phyloP scores from a whole-genome alignment of 2,113 vertebrate species.

The Petaurus breviceps region DNA sequence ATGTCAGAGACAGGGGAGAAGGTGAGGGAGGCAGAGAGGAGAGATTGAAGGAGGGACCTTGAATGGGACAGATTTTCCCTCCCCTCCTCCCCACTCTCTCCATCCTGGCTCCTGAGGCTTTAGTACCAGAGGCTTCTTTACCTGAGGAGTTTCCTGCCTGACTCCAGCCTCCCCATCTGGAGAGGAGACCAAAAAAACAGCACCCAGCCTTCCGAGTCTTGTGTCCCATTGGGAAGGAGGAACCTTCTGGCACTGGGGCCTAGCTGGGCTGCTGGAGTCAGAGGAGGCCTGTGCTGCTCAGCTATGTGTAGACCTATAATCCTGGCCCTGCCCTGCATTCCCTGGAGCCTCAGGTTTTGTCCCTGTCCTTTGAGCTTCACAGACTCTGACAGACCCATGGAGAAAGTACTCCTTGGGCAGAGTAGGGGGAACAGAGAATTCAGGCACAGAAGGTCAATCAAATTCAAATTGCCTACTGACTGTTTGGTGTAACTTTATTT shows the following conservation, averaged over 20 bases:
- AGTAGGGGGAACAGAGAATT: not conserved
- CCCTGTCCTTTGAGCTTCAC: not conserved
- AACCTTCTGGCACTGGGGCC: not conserved
- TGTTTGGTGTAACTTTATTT: not conserved
- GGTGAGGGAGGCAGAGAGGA: not conserved
- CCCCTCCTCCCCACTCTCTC: not conserved
- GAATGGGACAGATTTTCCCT: not conserved
- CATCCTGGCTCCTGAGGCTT: not conserved
- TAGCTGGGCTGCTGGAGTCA: not conserved
- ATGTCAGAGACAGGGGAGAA: too few relatives aligned
- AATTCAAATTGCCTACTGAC: not conserved
- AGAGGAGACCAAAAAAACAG: not conserved
- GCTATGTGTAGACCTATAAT: accelerated
- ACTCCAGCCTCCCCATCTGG: not conserved
- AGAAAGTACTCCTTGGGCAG: not conserved
- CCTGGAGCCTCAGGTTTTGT: accelerated
- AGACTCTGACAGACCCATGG: not conserved
- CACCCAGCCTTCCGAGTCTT: not conserved
- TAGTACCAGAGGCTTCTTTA: not conserved
- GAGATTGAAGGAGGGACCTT: not conserved
- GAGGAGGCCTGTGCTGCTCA: not conserved
- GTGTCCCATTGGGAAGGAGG: not conserved
- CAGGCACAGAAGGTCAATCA: not conserved
- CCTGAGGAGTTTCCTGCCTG: not conserved
- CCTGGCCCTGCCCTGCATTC: not conserved